Percentiles rank a stretch among this genome's conserved stretches.
phyloP scores from a whole-genome alignment of 2,113 vertebrate genomes.

The Ictidomys tridecemlineatus region DNA sequence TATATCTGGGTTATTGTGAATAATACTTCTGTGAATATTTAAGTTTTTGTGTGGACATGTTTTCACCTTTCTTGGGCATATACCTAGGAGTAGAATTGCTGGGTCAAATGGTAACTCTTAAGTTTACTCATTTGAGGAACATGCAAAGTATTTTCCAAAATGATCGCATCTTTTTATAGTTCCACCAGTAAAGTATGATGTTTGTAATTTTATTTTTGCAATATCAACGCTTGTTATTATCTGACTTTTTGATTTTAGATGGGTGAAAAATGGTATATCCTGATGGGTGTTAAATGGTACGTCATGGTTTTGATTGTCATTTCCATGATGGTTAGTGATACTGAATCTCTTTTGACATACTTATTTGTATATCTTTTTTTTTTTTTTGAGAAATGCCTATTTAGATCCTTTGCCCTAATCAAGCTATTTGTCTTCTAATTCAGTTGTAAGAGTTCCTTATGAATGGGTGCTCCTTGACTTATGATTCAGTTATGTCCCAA shows the following conservation, averaged over 20 bases:
- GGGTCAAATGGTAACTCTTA: background rate
- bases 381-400: background rate
- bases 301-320: background rate
- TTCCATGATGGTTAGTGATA: background rate
- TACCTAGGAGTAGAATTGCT: background rate
- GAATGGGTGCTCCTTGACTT: background rate
- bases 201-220: background rate
- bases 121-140: constrained; percentile 5
- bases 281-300: background rate
- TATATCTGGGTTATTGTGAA: background rate
- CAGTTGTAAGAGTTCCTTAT: background rate
- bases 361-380: background rate
- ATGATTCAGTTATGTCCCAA: background rate
- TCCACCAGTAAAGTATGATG: background rate
- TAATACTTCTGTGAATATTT: background rate
- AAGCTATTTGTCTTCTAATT: background rate
- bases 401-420: background rate
- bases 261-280: background rate
- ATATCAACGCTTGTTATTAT: background rate
- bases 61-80: background rate
- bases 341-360: background rate
- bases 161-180: background rate
- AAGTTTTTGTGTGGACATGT: background rate
- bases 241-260: constrained; percentile 1
- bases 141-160: background rate